Evolutionary conservation across 2,797 vertebrate species (phyloP).

Genomic region (Lateolabrax maculatus): DNA sequence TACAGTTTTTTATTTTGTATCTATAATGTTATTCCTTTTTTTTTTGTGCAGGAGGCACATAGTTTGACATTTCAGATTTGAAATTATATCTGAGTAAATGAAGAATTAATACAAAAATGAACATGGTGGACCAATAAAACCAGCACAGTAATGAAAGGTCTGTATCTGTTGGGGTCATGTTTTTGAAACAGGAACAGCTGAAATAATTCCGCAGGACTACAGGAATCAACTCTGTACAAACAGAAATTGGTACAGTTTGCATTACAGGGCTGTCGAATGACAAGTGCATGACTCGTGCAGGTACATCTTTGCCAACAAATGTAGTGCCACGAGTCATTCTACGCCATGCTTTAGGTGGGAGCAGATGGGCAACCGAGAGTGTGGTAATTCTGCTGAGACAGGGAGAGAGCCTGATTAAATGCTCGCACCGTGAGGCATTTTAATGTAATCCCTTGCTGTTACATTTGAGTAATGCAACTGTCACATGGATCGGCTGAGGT

Average conservation of each 20-base stretch:
- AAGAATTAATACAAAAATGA: not conserved
- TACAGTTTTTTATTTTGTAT: not conserved
- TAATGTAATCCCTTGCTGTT: constrained; percentile 34
- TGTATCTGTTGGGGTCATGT: not conserved
- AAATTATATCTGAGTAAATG: not conserved
- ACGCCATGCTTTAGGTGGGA: constrained; percentile 47
- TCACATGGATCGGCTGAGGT: constrained; percentile 5
- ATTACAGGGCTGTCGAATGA: not conserved
- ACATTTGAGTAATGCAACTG: constrained; percentile 46
- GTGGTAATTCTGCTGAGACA: constrained; percentile 52
- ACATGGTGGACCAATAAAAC: not conserved
- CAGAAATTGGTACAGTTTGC: not conserved
- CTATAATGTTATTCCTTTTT: not conserved
- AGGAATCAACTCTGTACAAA: constrained; percentile 4
- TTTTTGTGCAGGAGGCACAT: not conserved
- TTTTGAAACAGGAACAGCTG: constrained; percentile 1
- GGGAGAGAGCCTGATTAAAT: constrained; percentile 58
- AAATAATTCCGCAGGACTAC: not conserved
- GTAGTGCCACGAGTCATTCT: constrained; percentile 9
- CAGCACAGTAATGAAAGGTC: not conserved
- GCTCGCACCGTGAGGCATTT: constrained; percentile 35
- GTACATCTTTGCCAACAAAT: constrained; percentile 27
- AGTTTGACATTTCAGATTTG: constrained; percentile 11
- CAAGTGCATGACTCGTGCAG: constrained; percentile 24
- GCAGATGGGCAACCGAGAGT: constrained; percentile 62